phyloP scores from a whole-genome alignment of 2,797 vertebrate genomes.

The Oophaga sylvatica region DNA sequence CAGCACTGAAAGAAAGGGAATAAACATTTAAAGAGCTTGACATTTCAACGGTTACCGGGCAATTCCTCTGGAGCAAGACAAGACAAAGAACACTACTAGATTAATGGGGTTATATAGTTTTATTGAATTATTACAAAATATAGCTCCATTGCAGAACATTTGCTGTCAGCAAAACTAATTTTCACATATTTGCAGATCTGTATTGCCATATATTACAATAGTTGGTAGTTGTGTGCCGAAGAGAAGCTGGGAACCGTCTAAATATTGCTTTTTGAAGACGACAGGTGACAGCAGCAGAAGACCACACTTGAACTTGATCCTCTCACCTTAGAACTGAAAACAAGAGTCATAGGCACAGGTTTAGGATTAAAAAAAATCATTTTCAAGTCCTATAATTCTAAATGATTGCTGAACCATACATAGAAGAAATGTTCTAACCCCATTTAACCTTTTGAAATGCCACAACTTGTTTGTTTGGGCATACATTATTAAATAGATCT shows the following conservation, averaged over 20 bases:
- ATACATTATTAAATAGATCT: no score
- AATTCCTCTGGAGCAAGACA: not conserved
- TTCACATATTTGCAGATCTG: not conserved
- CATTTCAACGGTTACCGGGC: not conserved
- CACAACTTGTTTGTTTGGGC: no score
- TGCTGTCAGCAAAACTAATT: not conserved
- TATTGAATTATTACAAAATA: not conserved
- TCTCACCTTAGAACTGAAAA: not conserved
- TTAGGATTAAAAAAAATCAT: not conserved
- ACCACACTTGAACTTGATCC: not conserved
- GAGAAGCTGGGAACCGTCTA: not conserved
- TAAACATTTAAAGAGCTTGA: constrained; percentile 13
- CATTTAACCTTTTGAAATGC: no score
- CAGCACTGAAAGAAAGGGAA: not conserved
- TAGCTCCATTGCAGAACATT: not conserved
- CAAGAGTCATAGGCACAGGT: not conserved
- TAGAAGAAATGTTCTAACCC: not conserved
- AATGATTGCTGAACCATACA: not conserved
- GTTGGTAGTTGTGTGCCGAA: not conserved
- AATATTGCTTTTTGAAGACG: not conserved
- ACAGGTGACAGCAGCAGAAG: not conserved
- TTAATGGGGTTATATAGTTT: constrained; percentile 4
- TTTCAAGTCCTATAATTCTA: not conserved
- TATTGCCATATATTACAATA: not conserved
- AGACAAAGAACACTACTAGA: not conserved